Evolutionary conservation across 2,113 vertebrate species (phyloP), one percentile per base, ranked within the genome.

Genomic region (Uropsilus gracilis): DNA sequence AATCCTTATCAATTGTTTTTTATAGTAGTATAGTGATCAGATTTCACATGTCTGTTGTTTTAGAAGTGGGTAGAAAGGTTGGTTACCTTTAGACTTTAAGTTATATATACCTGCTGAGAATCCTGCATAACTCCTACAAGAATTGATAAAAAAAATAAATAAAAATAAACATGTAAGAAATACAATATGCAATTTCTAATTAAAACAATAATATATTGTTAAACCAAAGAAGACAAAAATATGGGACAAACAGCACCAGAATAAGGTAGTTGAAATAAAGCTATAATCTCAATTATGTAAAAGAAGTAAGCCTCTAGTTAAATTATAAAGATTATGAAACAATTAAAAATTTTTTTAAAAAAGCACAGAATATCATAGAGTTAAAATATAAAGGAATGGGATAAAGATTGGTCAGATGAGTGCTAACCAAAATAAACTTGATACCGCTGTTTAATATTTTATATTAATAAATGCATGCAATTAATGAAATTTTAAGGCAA

Each of bases 261-360:
- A 59, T 64, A 90, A 83, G 18, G 1, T 78, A 50, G n/a, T 32
- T 63, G n/a, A 87, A 94, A 81, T 86, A 89, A 76, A 86, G 75
- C 3, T 46, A 1, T 48, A 64, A 66, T 87, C 24, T 66, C 34
- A 71, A 18, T 71, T 87, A 77, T 9, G 0, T 80, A 61, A 81
- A 80, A 16, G 50, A 42, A 13, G 64, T 24, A 24, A 92, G n/a
- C 2, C 9, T 75, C 75, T 17, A 68, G 44, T 83, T 93, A 72
- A 66, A 69, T 75, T 90, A 66, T 24, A 81, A 34, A 53, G 24
- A 81, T 66, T 71, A 26, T 30, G 48, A 94, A 66, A 57, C 22
- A 95, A 61, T 44, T 68, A 34, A 59, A 78, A n/a, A 53, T 4
- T n/a, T n/a, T n/a, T n/a, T n/a, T n/a, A 59, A 34, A 90, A 72